These are phyloP conservation scores for Junonia oenone DNA, from an alignment of 2,888 invertebrate species.

Conservation along the genomic window DNA sequence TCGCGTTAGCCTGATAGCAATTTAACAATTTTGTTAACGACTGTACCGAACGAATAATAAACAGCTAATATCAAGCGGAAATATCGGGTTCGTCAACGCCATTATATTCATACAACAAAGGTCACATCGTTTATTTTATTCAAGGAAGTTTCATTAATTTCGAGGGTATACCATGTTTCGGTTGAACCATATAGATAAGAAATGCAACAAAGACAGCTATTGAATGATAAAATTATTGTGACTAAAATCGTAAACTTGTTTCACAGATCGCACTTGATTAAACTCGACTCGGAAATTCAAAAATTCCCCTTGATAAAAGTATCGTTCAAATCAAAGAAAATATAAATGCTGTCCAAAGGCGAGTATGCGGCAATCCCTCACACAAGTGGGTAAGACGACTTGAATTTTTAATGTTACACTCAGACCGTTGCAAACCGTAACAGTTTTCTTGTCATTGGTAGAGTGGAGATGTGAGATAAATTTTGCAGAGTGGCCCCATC, in stretches of 20 bases:
- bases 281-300: slow-evolving; percentile 20
- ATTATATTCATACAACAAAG: slow-evolving; percentile 62
- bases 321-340: slow-evolving; percentile 68
- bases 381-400: slow-evolving; percentile 77
- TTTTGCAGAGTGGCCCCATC: slow-evolving; percentile 80
- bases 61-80: slow-evolving; percentile 64
- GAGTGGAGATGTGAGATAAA: slow-evolving; percentile 78
- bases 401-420: slow-evolving; percentile 80
- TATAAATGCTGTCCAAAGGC: slow-evolving; percentile 78
- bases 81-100: slow-evolving; percentile 59
- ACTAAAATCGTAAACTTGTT: neutral
- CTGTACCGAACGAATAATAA: slow-evolving; percentile 51
- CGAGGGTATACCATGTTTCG: slow-evolving; percentile 24
- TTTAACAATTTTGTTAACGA: slow-evolving; percentile 42
- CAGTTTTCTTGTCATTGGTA: slow-evolving; percentile 79
- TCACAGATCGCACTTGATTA: slow-evolving; percentile 12
- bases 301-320: slow-evolving; percentile 29
- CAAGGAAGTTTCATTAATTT: slow-evolving; percentile 39
- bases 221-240: neutral
- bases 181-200: slow-evolving; percentile 15
- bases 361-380: slow-evolving; percentile 78
- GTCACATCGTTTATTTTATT: slow-evolving; percentile 47
- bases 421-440: slow-evolving; percentile 79
- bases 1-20: slow-evolving; percentile 19
- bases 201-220: slow-evolving; percentile 4